Percentiles rank a stretch among this genome's conserved stretches.
phyloP scores from a whole-genome alignment of 2,113 vertebrate genomes.

The Antennarius striatus region DNA sequence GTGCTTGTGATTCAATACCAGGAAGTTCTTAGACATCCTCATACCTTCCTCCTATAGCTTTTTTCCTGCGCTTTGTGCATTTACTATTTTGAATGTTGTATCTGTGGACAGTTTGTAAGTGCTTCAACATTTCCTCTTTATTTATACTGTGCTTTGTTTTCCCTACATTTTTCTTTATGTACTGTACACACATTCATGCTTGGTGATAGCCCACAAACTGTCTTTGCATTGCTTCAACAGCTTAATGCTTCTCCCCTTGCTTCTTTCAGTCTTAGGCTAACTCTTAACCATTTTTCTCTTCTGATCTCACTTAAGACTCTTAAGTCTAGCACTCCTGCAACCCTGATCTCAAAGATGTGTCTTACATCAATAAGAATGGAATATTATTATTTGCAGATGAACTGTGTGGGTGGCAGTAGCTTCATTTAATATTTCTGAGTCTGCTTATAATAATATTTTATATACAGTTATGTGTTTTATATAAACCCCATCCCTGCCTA shows the following conservation, averaged over 20 bases:
- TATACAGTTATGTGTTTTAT: too few relatives aligned
- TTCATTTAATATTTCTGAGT: too few relatives aligned
- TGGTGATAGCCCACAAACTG: neutral
- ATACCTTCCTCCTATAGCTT: constrained; percentile 10
- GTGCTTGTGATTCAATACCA: constrained; percentile 20
- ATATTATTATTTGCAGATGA: constrained; percentile 8
- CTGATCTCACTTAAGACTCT: neutral
- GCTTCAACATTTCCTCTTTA: neutral
- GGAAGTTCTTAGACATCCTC: constrained; percentile 2
- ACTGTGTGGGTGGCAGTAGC: too few relatives aligned
- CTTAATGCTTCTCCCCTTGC: neutral
- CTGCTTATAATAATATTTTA: too few relatives aligned
- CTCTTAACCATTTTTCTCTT: neutral
- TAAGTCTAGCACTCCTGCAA: neutral
- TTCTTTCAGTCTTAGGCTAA: neutral
- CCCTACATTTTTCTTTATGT: neutral
- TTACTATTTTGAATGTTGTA: constrained; percentile 21
- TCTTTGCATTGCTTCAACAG: neutral
- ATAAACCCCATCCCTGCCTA: too few relatives aligned
- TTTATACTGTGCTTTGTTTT: neutral
- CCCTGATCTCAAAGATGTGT: too few relatives aligned
- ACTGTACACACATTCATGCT: constrained; percentile 6
- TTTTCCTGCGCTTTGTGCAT: constrained; percentile 24
- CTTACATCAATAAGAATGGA: neutral
- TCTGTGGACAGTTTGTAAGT: constrained; percentile 4